Evolutionary conservation across 2,797 vertebrate genomes (phyloP).

Genomic region (Tangara arthus): DNA sequence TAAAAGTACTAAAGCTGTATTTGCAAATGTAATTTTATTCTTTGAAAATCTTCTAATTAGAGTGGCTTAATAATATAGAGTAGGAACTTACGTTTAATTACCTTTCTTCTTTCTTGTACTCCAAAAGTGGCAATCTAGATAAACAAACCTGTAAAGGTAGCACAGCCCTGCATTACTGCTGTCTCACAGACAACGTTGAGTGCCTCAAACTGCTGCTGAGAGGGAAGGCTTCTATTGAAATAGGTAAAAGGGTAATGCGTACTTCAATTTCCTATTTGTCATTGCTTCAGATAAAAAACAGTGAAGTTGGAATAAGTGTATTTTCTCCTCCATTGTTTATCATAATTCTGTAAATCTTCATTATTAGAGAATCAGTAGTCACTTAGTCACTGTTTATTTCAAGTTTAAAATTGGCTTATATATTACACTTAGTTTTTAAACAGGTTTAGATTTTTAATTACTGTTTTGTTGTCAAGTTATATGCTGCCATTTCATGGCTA

Average conservation of each 20-base stretch:
- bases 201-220: slow-evolving; percentile 96
- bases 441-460: neutral
- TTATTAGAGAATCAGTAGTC: neutral
- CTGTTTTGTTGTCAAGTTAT: neutral
- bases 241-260: slow-evolving; percentile 79
- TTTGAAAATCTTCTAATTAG: neutral
- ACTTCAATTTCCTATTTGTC: neutral
- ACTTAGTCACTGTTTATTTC: neutral
- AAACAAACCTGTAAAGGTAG: slow-evolving; percentile 96
- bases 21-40: neutral
- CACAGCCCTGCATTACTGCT: slow-evolving; percentile 97
- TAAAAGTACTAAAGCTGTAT: neutral
- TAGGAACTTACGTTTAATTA: neutral
- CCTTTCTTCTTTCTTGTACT: neutral
- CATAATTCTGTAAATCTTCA: neutral
- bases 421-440: neutral
- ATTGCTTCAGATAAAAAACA: neutral
- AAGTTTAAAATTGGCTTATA: neutral
- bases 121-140: slow-evolving; percentile 89
- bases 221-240: slow-evolving; percentile 96
- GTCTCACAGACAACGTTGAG: slow-evolving; percentile 95
- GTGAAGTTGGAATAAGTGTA: neutral
- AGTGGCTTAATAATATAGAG: neutral
- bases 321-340: neutral
- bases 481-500: neutral